Conservation (phyloP, 2,113 vertebrate genomes). For the Spheniscus mendiculus region DNA sequence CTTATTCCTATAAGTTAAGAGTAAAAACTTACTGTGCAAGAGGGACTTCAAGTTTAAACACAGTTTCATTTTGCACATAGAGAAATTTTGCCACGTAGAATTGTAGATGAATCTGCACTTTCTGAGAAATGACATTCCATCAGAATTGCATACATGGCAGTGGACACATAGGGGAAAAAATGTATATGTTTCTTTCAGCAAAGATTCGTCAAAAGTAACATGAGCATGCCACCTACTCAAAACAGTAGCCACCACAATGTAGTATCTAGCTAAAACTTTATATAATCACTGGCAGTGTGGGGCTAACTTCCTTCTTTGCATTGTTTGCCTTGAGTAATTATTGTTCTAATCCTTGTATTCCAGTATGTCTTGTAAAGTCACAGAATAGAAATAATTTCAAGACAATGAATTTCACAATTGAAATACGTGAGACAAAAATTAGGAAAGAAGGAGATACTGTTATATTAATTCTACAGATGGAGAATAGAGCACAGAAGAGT, state of each 20-base stretch:
- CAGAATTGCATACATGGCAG: background rate
- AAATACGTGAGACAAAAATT: background rate
- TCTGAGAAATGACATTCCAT: background rate
- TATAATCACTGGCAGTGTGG: background rate
- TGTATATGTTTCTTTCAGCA: rapidly evolving
- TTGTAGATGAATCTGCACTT: background rate
- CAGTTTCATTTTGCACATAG: background rate
- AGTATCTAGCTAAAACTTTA: background rate
- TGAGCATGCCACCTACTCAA: background rate
- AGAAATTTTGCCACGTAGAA: background rate
- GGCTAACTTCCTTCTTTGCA: background rate
- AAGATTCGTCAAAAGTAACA: rapidly evolving
- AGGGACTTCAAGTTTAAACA: background rate
- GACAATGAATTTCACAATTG: background rate
- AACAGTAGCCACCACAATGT: background rate
- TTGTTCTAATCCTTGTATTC: background rate
- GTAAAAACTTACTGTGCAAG: background rate
- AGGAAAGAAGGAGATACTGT: background rate
- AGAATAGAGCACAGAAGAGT: background rate
- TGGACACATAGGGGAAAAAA: background rate
- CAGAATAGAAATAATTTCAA: background rate
- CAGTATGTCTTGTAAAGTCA: background rate
- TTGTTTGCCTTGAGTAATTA: background rate
- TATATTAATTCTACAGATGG: background rate
- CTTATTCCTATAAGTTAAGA: background rate